Evolutionary conservation across 2,113 vertebrate species (phyloP), one percentile per base, ranked within the genome.

Genomic region (Ovibos moschatus): DNA sequence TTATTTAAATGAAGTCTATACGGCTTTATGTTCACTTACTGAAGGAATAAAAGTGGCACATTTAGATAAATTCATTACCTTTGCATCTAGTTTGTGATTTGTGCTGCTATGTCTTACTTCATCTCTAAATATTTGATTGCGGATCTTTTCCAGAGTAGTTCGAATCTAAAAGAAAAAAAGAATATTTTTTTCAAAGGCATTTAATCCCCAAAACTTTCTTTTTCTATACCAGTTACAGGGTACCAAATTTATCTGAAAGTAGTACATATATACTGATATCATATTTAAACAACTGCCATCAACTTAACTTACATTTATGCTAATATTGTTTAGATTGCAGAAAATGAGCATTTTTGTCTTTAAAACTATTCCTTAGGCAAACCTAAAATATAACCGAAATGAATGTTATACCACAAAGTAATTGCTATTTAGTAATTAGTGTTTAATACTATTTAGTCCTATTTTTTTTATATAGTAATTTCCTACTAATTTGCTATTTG

Each of bases 61-160:
- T 78, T 13, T 87, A 62, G 21, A 71, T 79, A 55, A 81, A 78
- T 85, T n/a, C 40, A 90, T 87, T 98, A 98, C 98, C 98, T 98
- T 96, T 87, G 87, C 17, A 8, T 97, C 93, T 40, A 50, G 50
- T 36, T 33, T 94, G 64, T 91, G 45, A 79, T 97, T 95, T 85
- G 23, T 25, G 43, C 16, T 93, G 11, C 28, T 87, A 30, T 14
- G 76, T 40, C 82, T 87, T n/a, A 47, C 23, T 28, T 98, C 97
- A 57, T 98, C 91, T 96, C 96, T 98, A 94, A 98, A 98, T 74
- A 98, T 96, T 81, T 98, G 97, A 89, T 79, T 98, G 95, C 97
- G 98, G 86, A 99, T 97, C 89, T 98, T 98, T 90, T 98, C 98
- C 94, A 99, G 87, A 12, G 98, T 99, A 62, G 97, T 97, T 98